Percentiles rank a stretch among this genome's conserved stretches.
Conservation (phyloP, 2,888 invertebrate genomes). For the Synergus itoensis region DNA sequence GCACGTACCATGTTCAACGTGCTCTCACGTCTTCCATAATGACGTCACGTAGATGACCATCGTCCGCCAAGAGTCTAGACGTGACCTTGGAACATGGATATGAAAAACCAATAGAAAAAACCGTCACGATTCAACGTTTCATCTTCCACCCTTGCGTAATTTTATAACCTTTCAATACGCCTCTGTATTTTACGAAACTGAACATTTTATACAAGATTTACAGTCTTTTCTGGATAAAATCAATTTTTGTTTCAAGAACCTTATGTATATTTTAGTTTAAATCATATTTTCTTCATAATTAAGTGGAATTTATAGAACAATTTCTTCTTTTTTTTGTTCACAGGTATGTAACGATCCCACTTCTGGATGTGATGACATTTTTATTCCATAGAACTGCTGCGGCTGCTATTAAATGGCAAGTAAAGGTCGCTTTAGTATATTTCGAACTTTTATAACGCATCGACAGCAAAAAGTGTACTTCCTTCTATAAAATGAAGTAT, state of each 20-base stretch:
- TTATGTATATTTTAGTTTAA: neutral
- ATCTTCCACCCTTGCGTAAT: conserved; percentile 11
- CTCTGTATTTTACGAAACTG: conserved; percentile 10
- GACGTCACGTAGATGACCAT: conserved; percentile 39
- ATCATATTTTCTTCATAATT: neutral
- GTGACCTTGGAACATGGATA: conserved; percentile 26
- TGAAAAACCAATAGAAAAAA: conserved; percentile 7
- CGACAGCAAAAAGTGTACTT: conserved; percentile 29
- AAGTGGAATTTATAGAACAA: neutral
- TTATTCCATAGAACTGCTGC: conserved; percentile 7
- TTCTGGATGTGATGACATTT: conserved; percentile 27
- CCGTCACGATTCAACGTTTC: conserved; percentile 17
- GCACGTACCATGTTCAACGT: conserved; percentile 16
- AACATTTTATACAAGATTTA: neutral
- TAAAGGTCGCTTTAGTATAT: conserved; percentile 31
- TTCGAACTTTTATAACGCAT: conserved; percentile 22
- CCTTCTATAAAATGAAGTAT: neutral
- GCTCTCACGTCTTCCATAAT: conserved; percentile 40
- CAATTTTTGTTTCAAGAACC: neutral
- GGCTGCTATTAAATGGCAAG: conserved; percentile 32
- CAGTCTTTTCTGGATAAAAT: neutral
- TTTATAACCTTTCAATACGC: conserved; percentile 34
- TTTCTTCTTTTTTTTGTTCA: conserved; percentile 17
- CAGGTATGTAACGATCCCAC: conserved; percentile 15
- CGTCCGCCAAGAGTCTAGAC: conserved; percentile 35